Conservation (phyloP, 2,888 invertebrate genomes). For the Thecophora atra region DNA sequence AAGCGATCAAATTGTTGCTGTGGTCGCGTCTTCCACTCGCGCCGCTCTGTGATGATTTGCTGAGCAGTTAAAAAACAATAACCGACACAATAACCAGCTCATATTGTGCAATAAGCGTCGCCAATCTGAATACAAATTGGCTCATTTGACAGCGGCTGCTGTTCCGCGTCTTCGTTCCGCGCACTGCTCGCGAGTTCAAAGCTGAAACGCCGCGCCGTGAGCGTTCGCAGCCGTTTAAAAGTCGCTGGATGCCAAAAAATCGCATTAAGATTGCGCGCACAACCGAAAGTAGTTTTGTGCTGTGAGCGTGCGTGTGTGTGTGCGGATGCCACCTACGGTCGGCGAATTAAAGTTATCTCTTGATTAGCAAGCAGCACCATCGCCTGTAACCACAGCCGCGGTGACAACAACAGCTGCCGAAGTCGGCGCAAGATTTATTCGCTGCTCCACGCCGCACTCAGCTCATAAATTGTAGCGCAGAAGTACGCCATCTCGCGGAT, state of each 20-base stretch:
- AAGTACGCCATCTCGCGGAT: slow-evolving; percentile 5
- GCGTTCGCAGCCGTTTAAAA: slow-evolving; percentile 8
- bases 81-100: slow-evolving; percentile 57
- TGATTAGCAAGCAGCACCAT: slow-evolving; percentile 8
- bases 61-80: slow-evolving; percentile 64
- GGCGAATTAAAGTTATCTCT: slow-evolving; percentile 26
- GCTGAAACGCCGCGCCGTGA: slow-evolving; percentile 34
- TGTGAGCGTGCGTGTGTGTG: slow-evolving; percentile 10
- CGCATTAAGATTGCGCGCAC: slow-evolving; percentile 33
- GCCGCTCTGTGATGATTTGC: slow-evolving; percentile 53
- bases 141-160: slow-evolving; percentile 43
- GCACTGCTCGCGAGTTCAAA: slow-evolving; percentile 35
- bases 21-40: slow-evolving; percentile 35
- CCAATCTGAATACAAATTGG: slow-evolving; percentile 51
- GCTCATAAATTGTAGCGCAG: slow-evolving; percentile 24
- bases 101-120: slow-evolving; percentile 54
- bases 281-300: slow-evolving; percentile 14
- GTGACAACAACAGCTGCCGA: slow-evolving; percentile 2
- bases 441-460: slow-evolving; percentile 21
- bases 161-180: background rate
- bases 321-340: slow-evolving; percentile 39
- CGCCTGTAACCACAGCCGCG: background rate
- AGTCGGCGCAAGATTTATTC: slow-evolving; percentile 30
- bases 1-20: slow-evolving; percentile 6
- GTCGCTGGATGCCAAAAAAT: slow-evolving; percentile 27